Evolutionary conservation across 2,888 invertebrate species (phyloP).

Genomic region (Conops quadrifasciatus): DNA sequence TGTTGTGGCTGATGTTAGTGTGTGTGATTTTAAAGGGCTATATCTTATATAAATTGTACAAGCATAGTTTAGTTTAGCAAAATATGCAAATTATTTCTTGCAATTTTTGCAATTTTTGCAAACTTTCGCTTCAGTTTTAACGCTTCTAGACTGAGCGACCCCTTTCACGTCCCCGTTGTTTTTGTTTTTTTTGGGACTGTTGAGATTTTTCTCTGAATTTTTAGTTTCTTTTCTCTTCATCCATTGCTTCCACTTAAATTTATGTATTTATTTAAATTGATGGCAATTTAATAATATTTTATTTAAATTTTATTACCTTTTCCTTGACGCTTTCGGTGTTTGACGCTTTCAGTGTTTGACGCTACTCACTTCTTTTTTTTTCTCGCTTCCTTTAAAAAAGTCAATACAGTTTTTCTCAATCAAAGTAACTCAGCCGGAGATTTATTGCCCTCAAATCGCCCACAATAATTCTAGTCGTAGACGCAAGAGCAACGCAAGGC

Average conservation of each 20-base stretch:
- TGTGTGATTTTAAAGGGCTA: not conserved
- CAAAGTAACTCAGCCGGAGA: constrained; percentile 43
- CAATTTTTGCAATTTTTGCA: not conserved
- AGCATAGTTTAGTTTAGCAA: too few species aligned
- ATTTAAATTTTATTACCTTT: not conserved
- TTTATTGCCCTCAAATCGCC: constrained; percentile 44
- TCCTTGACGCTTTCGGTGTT: not conserved
- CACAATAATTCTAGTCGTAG: too few species aligned
- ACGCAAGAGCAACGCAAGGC: not conserved
- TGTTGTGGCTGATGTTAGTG: not conserved
- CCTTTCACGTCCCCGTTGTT: not conserved
- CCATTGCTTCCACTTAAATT: too few species aligned
- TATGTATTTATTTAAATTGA: too few species aligned
- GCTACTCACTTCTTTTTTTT: not conserved
- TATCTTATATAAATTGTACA: too few species aligned
- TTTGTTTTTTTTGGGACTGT: not conserved
- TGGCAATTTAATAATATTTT: too few species aligned
- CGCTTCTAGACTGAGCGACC: not conserved
- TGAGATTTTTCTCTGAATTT: not conserved
- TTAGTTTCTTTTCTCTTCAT: not conserved
- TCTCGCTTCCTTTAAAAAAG: not conserved
- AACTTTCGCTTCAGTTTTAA: not conserved
- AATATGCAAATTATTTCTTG: too few species aligned
- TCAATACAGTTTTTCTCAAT: constrained; percentile 46
- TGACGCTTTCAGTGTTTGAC: not conserved